Conservation (phyloP, 1,140 invertebrate genomes). For the Rhyacophila brunnea region DNA sequence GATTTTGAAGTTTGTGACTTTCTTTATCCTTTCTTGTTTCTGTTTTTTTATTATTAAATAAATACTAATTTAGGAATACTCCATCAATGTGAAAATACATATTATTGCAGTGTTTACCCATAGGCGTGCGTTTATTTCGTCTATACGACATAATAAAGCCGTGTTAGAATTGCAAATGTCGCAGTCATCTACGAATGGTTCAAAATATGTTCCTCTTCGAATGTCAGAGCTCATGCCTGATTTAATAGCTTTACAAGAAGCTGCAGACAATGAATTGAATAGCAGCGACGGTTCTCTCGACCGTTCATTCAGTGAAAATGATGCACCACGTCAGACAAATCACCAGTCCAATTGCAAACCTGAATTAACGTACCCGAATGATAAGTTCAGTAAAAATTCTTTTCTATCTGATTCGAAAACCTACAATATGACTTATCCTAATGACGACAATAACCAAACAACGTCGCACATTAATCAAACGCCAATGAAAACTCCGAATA, state of each 20-base stretch:
- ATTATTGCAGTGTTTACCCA: too few relatives aligned
- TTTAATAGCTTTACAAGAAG: conserved; percentile 42
- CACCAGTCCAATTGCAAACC: conserved; percentile 37
- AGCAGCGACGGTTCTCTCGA: conserved; percentile 41
- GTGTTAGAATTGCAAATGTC: conserved; percentile 11
- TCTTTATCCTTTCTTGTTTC: too few relatives aligned
- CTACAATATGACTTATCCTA: conserved; percentile 37
- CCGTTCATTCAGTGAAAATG: conserved; percentile 39
- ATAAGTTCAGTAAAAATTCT: conserved; percentile 43
- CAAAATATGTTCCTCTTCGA: conserved; percentile 49
- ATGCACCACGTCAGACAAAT: conserved; percentile 37
- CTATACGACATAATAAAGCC: too few relatives aligned
- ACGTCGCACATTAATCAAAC: conserved; percentile 34
- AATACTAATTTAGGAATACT: too few relatives aligned
- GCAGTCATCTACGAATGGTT: conserved; percentile 46
- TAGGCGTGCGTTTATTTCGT: too few relatives aligned
- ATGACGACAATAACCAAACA: conserved; percentile 36
- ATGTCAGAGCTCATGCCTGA: conserved; percentile 48
- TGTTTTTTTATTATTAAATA: too few relatives aligned
- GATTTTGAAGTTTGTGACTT: too few relatives aligned
- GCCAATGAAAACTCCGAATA: conserved; percentile 38
- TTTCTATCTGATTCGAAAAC: conserved; percentile 31
- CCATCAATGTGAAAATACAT: too few relatives aligned
- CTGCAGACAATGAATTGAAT: conserved; percentile 41
- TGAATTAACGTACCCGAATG: conserved; percentile 35